Percentiles rank a stretch among this genome's conserved stretches.
Conservation (phyloP, 2,113 vertebrate species). For the Arenaria interpres region DNA sequence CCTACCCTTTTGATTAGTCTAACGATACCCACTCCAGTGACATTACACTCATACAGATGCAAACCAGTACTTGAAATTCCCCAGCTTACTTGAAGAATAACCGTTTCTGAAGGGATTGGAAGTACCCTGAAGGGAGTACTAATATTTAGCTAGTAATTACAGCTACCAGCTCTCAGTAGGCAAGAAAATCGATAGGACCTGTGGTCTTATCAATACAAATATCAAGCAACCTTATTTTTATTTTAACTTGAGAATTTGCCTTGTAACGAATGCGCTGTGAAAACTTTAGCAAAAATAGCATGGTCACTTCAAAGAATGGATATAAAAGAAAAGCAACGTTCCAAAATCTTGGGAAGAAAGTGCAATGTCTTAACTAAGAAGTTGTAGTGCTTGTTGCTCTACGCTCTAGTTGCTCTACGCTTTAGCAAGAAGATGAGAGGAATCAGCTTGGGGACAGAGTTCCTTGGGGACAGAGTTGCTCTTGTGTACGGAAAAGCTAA, state of each 20-base stretch:
- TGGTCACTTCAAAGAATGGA: background rate
- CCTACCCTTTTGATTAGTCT: background rate
- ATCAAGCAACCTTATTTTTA: background rate
- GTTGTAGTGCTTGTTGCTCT: background rate
- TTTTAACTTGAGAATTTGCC: background rate
- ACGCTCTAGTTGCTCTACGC: too few species aligned
- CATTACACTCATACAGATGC: background rate
- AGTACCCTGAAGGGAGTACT: background rate
- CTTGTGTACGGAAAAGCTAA: background rate
- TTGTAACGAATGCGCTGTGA: background rate
- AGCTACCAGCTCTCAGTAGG: background rate
- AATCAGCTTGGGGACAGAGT: background rate
- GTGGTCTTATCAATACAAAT: background rate
- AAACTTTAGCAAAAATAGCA: background rate
- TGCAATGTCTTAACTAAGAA: background rate
- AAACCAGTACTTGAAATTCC: background rate
- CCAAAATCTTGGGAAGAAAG: background rate
- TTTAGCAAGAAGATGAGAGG: background rate
- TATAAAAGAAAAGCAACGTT: background rate
- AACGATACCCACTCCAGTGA: background rate
- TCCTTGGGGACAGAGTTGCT: background rate
- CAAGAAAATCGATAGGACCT: background rate
- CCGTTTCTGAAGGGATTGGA: background rate
- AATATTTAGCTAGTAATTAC: background rate
- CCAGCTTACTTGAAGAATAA: background rate